phyloP scores from a whole-genome alignment of 2,888 invertebrate species.

The Caenorhabditis drosophilae region DNA sequence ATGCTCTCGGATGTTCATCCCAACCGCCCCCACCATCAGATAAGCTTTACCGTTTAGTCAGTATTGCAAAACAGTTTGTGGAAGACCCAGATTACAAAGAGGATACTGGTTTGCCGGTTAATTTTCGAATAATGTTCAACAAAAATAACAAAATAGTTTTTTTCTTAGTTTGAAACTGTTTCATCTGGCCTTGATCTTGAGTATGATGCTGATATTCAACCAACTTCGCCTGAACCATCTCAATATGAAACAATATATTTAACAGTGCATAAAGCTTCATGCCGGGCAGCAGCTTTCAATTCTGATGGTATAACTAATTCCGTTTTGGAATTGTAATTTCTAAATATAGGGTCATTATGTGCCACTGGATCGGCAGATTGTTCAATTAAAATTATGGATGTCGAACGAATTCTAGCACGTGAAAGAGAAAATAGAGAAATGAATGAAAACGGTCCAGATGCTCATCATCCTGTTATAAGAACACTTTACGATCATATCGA shows the following conservation, averaged over 20 bases:
- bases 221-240: slow-evolving; percentile 87
- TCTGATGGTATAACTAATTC: slow-evolving; percentile 76
- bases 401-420: slow-evolving; percentile 97
- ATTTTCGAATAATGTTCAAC: no score
- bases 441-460: slow-evolving; percentile 71
- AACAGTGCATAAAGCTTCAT: slow-evolving; percentile 92
- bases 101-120: slow-evolving; percentile 41
- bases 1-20: slow-evolving; percentile 82
- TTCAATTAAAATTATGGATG: slow-evolving; percentile 97
- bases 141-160: background rate
- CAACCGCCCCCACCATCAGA: slow-evolving; percentile 95
- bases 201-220: slow-evolving; percentile 83
- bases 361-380: slow-evolving; percentile 98
- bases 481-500: slow-evolving; percentile 96
- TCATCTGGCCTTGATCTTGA: slow-evolving; percentile 84
- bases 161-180: slow-evolving; percentile 55
- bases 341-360: slow-evolving; percentile 79
- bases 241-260: slow-evolving; percentile 98
- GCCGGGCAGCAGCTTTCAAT: slow-evolving; percentile 93
- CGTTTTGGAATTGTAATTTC: background rate
- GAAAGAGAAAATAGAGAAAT: slow-evolving; percentile 76
- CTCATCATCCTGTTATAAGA: slow-evolving; percentile 91
- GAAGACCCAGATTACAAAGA: slow-evolving; percentile 62
- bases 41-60: slow-evolving; percentile 78
- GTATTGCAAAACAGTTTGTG: slow-evolving; percentile 64